Percentiles rank a stretch among this genome's conserved stretches.
phyloP scores from a whole-genome alignment of 2,797 vertebrate genomes.

The Numenius phaeopus region DNA sequence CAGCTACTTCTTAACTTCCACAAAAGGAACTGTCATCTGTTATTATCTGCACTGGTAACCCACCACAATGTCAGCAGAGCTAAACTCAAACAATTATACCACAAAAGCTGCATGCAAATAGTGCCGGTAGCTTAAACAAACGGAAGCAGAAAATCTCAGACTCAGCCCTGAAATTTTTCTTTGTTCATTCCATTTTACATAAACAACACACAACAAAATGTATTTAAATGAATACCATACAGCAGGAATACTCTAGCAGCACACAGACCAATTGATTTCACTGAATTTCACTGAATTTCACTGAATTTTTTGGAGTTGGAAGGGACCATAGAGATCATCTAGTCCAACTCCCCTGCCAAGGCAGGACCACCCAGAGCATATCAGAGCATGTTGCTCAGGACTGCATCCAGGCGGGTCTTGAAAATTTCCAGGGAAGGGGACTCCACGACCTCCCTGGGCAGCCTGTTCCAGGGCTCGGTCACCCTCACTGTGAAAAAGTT shows the following conservation, averaged over 20 bases:
- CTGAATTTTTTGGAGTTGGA: no score
- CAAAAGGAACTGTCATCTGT: conserved; percentile 59
- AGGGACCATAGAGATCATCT: no score
- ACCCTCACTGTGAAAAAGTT: no score
- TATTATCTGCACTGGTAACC: conserved; percentile 49
- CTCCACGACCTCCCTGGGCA: no score
- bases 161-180: background rate
- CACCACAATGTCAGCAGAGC: conserved; percentile 11
- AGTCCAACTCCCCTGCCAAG: no score
- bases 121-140: background rate
- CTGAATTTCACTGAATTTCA: no score
- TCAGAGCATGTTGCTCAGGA: no score
- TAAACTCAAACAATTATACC: conserved; percentile 32
- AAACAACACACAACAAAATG: background rate
- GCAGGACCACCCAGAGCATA: no score
- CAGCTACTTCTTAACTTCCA: conserved; percentile 55
- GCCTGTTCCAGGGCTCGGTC: no score
- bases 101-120: conserved; percentile 27
- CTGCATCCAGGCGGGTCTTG: no score
- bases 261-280: background rate
- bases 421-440: no score
- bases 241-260: background rate
- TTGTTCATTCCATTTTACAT: background rate
- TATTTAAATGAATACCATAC: background rate
- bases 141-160: background rate